Percentiles rank a stretch among this genome's conserved stretches.
These are phyloP conservation scores for Notolepis coatsorum DNA, from an alignment of 2,797 vertebrate genomes.

Conservation along the genomic window DNA sequence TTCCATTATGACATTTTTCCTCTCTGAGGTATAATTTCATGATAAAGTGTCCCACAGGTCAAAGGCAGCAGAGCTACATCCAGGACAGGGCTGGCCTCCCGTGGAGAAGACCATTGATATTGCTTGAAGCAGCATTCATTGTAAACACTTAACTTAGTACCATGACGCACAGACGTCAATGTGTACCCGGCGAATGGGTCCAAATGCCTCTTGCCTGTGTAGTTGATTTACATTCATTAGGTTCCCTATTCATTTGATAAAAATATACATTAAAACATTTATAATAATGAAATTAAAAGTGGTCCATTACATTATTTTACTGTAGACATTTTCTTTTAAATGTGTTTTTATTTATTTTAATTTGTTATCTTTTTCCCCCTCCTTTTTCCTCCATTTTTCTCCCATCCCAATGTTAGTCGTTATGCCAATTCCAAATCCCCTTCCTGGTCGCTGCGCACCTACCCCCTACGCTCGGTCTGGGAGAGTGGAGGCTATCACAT, in stretches of 20 bases:
- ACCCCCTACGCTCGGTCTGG: no score
- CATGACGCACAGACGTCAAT: slow-evolving; percentile 14
- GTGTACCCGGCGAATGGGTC: not conserved
- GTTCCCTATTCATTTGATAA: slow-evolving; percentile 6
- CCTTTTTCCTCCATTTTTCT: no score
- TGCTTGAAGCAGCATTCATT: slow-evolving; percentile 44
- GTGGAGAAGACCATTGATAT: slow-evolving; percentile 37
- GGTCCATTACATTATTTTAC: no score
- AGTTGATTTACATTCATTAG: slow-evolving; percentile 2
- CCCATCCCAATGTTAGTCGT: no score
- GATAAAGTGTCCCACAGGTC: slow-evolving; percentile 52
- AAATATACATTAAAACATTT: slow-evolving; percentile 27
- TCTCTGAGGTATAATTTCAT: slow-evolving; percentile 16
- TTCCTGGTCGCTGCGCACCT: no score
- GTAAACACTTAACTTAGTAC: slow-evolving; percentile 14
- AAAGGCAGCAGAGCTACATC: no score
- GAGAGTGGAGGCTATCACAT: no score
- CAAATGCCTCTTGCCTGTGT: not conserved
- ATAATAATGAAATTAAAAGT: no score
- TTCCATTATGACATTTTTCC: slow-evolving; percentile 21
- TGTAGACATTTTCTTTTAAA: no score
- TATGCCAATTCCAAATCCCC: no score
- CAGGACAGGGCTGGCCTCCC: slow-evolving; percentile 44
- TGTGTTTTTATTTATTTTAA: no score
- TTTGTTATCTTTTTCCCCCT: no score